Conservation (phyloP, 2,888 invertebrate genomes). For the Hydrotaea diabolus region DNA sequence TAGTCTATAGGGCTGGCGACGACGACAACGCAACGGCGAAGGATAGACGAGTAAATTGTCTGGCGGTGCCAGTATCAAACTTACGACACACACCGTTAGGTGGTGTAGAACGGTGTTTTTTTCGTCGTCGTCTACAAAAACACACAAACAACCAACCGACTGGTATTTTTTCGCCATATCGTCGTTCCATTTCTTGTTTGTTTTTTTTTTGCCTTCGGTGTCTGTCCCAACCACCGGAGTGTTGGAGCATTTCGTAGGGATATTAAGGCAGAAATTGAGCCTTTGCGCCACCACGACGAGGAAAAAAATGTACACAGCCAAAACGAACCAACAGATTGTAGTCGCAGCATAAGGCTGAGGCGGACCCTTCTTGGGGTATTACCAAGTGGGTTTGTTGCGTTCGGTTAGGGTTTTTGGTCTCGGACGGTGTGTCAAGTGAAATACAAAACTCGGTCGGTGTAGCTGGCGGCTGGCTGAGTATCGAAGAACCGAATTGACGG, state of each 20-base stretch:
- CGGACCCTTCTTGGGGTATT: slow-evolving; percentile 50
- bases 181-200: slow-evolving; percentile 35
- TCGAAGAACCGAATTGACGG: slow-evolving; percentile 16
- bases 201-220: slow-evolving; percentile 40
- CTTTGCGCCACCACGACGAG: slow-evolving; percentile 45
- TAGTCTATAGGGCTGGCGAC: slow-evolving; percentile 26
- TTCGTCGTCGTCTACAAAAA: slow-evolving; percentile 70
- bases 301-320: slow-evolving; percentile 28
- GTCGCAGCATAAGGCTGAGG: slow-evolving; percentile 49
- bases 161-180: slow-evolving; percentile 59
- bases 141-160: slow-evolving; percentile 59
- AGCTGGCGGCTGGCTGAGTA: slow-evolving; percentile 39
- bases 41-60: slow-evolving; percentile 61
- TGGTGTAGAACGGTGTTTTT: slow-evolving; percentile 72
- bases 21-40: slow-evolving; percentile 43
- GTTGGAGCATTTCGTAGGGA: slow-evolving; percentile 58
- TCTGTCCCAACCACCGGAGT: neutral
- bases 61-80: slow-evolving; percentile 75
- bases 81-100: slow-evolving; percentile 78
- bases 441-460: neutral
- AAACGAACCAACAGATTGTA: slow-evolving; percentile 1
- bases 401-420: slow-evolving; percentile 35
- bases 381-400: slow-evolving; percentile 52
- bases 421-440: slow-evolving; percentile 17
- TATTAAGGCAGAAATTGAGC: slow-evolving; percentile 65